phyloP scores from a whole-genome alignment of 1,140 invertebrate species.

The Mylabris phalerata region DNA sequence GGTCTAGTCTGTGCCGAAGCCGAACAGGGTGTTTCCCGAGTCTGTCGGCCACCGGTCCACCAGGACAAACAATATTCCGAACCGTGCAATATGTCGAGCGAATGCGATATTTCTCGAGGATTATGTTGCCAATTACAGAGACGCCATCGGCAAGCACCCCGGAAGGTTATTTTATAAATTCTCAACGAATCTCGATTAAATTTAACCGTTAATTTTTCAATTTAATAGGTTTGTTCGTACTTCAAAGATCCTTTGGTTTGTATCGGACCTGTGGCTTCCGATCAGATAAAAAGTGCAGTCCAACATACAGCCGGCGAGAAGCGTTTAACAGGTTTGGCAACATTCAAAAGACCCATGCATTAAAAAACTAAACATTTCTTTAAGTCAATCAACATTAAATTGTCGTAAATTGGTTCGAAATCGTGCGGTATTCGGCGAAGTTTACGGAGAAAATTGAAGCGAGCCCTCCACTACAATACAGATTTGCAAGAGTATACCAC shows the following conservation, averaged over 20 bases:
- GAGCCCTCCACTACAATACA: conserved; percentile 20
- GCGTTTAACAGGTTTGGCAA: conserved; percentile 54
- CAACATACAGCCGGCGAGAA: conserved; percentile 76
- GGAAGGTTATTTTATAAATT: conserved; percentile 50
- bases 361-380: conserved; percentile 31
- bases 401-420: too few species aligned
- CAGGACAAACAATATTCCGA: conserved; percentile 79
- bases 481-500: conserved; percentile 3
- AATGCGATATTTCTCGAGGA: conserved; percentile 78
- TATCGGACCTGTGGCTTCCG: conserved; percentile 74
- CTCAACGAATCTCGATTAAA: neutral
- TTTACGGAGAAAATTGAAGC: conserved; percentile 1
- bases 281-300: conserved; percentile 57
- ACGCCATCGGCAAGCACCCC: conserved; percentile 72
- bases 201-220: neutral
- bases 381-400: too few species aligned
- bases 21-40: conserved; percentile 46
- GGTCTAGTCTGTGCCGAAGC: conserved; percentile 62
- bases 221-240: conserved; percentile 70
- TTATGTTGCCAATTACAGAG: conserved; percentile 83
- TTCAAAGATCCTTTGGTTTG: conserved; percentile 85
- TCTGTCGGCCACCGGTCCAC: conserved; percentile 68
- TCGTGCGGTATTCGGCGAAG: neutral
- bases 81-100: conserved; percentile 72
- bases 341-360: conserved; percentile 48